phyloP scores from a whole-genome alignment of 30 jellyfish, hydroid and myxozoan genomes.

The Hydra vulgaris region DNA sequence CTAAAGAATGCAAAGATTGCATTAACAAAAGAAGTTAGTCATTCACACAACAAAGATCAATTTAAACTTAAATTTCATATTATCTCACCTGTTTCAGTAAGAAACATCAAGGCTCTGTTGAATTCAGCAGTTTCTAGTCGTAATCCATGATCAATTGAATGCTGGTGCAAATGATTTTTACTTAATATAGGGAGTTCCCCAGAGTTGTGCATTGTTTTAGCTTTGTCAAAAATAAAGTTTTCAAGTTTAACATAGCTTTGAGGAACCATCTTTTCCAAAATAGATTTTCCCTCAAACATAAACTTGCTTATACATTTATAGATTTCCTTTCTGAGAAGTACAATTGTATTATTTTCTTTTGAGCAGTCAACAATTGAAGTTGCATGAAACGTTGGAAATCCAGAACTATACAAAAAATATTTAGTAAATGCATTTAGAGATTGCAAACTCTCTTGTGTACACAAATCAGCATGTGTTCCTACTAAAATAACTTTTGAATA shows the following conservation, averaged over 20 bases:
- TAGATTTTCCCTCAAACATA: slow-evolving; percentile 46
- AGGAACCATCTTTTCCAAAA: slow-evolving; percentile 70
- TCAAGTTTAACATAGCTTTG: slow-evolving; percentile 78
- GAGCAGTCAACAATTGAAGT: slow-evolving; percentile 58
- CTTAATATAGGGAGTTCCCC: slow-evolving; percentile 45
- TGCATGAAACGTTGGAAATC: slow-evolving; percentile 63
- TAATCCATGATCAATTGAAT: slow-evolving; percentile 36
- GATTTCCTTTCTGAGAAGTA: slow-evolving; percentile 50
- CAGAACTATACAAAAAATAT: slow-evolving; percentile 55
- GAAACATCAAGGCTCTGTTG: slow-evolving; percentile 64
- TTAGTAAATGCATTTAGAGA: slow-evolving; percentile 15
- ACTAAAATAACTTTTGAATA: slow-evolving; percentile 64
- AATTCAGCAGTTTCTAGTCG: slow-evolving; percentile 52
- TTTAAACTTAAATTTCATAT: too few species aligned
- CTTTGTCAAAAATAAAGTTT: slow-evolving; percentile 48
- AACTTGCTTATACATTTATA: slow-evolving; percentile 37
- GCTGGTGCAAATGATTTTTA: slow-evolving; percentile 32
- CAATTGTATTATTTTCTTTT: slow-evolving; percentile 46
- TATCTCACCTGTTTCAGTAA: slow-evolving; percentile 80
- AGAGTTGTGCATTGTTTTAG: slow-evolving; percentile 9
- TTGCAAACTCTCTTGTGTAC: slow-evolving; percentile 17
- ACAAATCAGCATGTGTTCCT: slow-evolving; percentile 82
- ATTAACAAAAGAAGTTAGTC: neutral
- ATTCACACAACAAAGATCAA: too few species aligned
- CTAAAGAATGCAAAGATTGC: slow-evolving; percentile 24